A percentile compares a stretch with the other conserved stretches of the same genome.
Evolutionary conservation across 1,140 invertebrate genomes (phyloP).

Genomic region (Cyphomyrmex costatus): DNA sequence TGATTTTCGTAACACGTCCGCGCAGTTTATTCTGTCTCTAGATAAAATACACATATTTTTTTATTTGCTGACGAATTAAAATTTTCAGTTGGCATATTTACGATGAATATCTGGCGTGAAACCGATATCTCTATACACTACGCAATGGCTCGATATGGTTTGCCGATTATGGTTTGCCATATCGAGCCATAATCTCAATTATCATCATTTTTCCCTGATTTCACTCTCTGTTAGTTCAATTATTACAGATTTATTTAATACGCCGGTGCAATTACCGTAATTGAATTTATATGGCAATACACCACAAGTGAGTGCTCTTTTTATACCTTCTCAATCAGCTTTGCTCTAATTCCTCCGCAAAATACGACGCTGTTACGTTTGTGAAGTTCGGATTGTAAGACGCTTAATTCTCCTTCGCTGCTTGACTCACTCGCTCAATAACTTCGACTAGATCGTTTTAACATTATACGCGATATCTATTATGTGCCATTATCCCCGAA

Average conservation of each 20-base stretch:
- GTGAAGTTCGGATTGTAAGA: conserved; percentile 13
- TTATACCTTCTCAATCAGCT: neutral
- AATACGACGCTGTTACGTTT: neutral
- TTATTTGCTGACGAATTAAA: conserved; percentile 21
- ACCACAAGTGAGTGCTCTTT: neutral
- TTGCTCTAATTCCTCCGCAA: neutral
- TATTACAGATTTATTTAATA: conserved; percentile 20
- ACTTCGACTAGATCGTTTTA: conserved; percentile 31
- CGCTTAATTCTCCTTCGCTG: conserved; percentile 23
- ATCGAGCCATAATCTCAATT: conserved; percentile 1
- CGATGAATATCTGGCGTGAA: neutral
- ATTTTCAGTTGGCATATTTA: conserved; percentile 12
- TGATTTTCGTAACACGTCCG: conserved; percentile 61
- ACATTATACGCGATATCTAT: conserved; percentile 54
- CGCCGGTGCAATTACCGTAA: neutral
- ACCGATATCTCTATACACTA: neutral
- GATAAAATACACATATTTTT: conserved; percentile 20
- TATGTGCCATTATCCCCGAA: conserved; percentile 47
- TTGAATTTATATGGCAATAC: neutral
- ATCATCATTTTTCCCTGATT: neutral
- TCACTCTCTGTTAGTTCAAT: neutral
- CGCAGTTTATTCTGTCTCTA: conserved; percentile 62
- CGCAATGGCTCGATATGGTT: neutral
- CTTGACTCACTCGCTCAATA: conserved; percentile 1
- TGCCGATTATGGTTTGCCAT: too few species aligned